Evolutionary conservation across 2,888 invertebrate species (phyloP).

Genomic region (Bursaphelenchus okinawaensis): DNA sequence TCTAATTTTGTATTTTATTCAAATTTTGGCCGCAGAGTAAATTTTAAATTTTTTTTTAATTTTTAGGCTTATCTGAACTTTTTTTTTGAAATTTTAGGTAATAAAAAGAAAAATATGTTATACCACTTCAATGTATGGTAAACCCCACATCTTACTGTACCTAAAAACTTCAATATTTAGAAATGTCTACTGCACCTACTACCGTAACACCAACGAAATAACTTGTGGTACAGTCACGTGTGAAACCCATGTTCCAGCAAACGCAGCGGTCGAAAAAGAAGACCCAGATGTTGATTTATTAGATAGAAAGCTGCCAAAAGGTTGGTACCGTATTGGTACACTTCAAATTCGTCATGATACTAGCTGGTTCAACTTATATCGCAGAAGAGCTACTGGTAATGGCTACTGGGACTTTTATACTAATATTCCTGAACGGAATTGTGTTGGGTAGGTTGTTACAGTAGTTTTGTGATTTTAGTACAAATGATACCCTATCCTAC

Average conservation of each 20-base stretch:
- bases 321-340: slow-evolving; percentile 55
- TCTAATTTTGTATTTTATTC: neutral
- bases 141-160: no score
- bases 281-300: slow-evolving; percentile 48
- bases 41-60: slow-evolving; percentile 67
- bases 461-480: no score
- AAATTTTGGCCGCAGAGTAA: neutral
- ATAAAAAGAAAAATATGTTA: no score
- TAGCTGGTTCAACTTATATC: slow-evolving; percentile 53
- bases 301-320: slow-evolving; percentile 50
- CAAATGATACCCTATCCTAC: no score
- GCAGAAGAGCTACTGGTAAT: slow-evolving; percentile 46
- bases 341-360: slow-evolving; percentile 49
- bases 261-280: slow-evolving; percentile 30
- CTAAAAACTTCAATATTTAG: slow-evolving; percentile 18
- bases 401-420: slow-evolving; percentile 58
- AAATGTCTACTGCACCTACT: slow-evolving; percentile 56
- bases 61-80: neutral
- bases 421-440: slow-evolving; percentile 55
- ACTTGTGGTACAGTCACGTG: slow-evolving; percentile 56
- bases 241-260: slow-evolving; percentile 44
- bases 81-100: no score
- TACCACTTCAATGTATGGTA: no score
- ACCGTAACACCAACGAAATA: slow-evolving; percentile 53
- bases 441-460: slow-evolving; percentile 50